Evolutionary conservation across 1,140 invertebrate species (phyloP).

Genomic region (Hyphantria cunea): DNA sequence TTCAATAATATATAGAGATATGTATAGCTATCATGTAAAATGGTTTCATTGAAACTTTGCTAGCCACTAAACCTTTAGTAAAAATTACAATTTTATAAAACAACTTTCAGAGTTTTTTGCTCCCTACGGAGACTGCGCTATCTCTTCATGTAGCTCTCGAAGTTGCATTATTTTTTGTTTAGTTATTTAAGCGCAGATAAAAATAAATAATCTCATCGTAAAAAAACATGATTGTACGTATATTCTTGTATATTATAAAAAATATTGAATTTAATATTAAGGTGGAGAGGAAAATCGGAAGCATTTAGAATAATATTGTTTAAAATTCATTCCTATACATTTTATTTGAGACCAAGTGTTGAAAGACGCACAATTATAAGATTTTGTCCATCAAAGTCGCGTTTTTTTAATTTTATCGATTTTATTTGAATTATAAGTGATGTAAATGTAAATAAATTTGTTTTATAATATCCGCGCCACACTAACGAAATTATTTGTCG

Average conservation of each 20-base stretch:
- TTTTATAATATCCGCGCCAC: conserved; percentile 46
- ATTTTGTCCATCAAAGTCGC: conserved; percentile 28
- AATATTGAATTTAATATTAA: conserved; percentile 28
- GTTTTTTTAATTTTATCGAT: conserved; percentile 19
- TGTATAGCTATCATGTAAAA: neutral
- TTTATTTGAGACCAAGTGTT: conserved; percentile 41
- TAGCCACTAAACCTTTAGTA: conserved; percentile 30
- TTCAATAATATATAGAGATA: neutral
- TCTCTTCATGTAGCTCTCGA: conserved; percentile 34
- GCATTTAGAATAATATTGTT: conserved; percentile 52
- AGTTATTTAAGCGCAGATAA: conserved; percentile 36
- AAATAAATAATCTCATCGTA: conserved; percentile 59
- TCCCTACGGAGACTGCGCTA: conserved; percentile 29
- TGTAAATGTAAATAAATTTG: conserved; percentile 52
- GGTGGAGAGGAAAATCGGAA: conserved; percentile 28
- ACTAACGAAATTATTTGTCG: conserved; percentile 70
- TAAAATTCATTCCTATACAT: conserved; percentile 47
- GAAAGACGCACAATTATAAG: conserved; percentile 54
- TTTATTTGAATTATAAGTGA: conserved; percentile 30
- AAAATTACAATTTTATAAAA: conserved; percentile 24
- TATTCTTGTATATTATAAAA: conserved; percentile 80
- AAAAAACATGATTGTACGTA: conserved; percentile 51
- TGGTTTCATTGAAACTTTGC: conserved; percentile 21
- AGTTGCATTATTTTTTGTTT: conserved; percentile 35
- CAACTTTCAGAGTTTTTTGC: conserved; percentile 8